phyloP scores from a whole-genome alignment of 2,797 vertebrate species.

The Gallinago solitaria region DNA sequence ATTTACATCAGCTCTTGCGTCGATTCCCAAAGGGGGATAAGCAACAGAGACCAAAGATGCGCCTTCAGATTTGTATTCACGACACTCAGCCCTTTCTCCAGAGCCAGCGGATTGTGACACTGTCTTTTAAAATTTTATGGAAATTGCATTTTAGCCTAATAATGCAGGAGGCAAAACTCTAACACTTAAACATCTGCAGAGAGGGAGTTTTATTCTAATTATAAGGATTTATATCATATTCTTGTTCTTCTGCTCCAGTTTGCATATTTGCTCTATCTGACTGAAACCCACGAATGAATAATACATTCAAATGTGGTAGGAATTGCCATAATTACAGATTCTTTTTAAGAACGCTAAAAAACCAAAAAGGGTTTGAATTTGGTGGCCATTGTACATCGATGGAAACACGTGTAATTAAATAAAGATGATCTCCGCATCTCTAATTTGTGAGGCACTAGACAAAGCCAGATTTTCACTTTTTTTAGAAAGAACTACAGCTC shows the following conservation, averaged over 20 bases:
- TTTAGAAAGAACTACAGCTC: background rate
- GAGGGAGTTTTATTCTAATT: conserved; percentile 28
- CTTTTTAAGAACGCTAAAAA: background rate
- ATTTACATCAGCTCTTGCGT: background rate
- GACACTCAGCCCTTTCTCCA: background rate
- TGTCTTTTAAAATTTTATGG: conserved; percentile 4
- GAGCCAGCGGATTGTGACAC: background rate
- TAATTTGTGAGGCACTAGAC: background rate
- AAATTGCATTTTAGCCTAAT: conserved; percentile 31
- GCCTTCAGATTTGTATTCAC: background rate
- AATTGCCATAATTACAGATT: conserved; percentile 31
- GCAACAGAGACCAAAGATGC: background rate
- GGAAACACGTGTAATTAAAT: conserved; percentile 31
- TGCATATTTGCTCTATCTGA: conserved; percentile 25
- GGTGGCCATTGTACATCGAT: background rate
- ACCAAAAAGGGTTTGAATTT: background rate
- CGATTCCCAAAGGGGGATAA: background rate
- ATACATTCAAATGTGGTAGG: background rate
- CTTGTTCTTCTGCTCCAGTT: conserved; percentile 12
- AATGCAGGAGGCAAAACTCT: conserved; percentile 14
- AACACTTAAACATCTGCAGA: conserved; percentile 47
- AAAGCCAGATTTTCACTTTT: background rate
- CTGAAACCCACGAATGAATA: conserved; percentile 24
- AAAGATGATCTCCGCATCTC: conserved; percentile 34
- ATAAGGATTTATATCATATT: conserved; percentile 44